Base-by-base conservation (phyloP, 2,797 vertebrate genomes). In the Pelochelys cantorii region DNA sequence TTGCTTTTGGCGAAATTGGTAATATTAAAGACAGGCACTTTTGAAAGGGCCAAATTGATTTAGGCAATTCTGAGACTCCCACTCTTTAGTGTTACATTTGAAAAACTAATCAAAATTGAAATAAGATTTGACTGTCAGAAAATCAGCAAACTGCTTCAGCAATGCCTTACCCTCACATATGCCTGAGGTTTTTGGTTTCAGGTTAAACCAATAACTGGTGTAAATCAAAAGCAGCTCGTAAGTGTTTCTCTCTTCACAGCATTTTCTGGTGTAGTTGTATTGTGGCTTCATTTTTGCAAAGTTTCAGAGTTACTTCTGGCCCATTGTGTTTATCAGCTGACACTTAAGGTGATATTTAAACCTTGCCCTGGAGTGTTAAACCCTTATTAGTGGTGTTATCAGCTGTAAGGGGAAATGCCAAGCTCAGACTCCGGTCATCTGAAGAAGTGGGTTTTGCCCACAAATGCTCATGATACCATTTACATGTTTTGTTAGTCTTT, bases 181-280 rank as follows among this genome's bases (percentile, higher is more conserved):
- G 37, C 4, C 48, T 62, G 89, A n/a, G 53, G 55, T 79, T 83
- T 27, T 78, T 7, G 10, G 14, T 18, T 90, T 88, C 77, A 52
- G 68, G 2, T 1, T 68, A n/a, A 83, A 37, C 48, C 0, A 0
- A 18, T 92, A 90, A 54, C 37, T 54, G 34, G 3, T 1, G 0
- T 59, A 4, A 1, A 5, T 87, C 59, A 17, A 37, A 84, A 85
- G 65, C 52, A 84, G 22, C 52, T 88, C 57, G 29, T 65, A 8
- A 62, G 15, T 57, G 3, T 87, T 87, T 75, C 29, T 52, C 79
- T 8, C 27, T 74, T 11, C 6, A 17, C 25, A 48, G 42, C 42
- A 9, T 29, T 7, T 42, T 13, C 8, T 79, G 84, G 68, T 6
- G 60, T 80, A 65, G 34, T 65, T 85, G 59, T 11, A 87, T 8